Conservation (phyloP, 1,140 invertebrate species). For the Psilanteris sp. region DNA sequence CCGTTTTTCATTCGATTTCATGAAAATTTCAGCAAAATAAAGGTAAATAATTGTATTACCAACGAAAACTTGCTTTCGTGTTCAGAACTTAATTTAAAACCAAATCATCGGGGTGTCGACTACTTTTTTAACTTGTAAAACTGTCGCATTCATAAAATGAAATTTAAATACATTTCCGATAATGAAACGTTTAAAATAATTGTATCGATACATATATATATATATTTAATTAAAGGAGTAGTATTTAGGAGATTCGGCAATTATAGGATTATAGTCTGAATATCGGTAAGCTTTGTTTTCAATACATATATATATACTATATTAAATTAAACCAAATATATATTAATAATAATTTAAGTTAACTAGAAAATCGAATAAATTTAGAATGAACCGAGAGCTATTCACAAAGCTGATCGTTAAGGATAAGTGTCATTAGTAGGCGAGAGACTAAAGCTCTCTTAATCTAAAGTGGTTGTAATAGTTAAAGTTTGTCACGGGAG, state of each 20-base stretch:
- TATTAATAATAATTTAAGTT: too few species aligned
- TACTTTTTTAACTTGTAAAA: too few species aligned
- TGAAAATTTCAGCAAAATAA: constrained; percentile 30
- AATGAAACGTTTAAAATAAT: too few species aligned
- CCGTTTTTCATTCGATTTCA: constrained; percentile 34
- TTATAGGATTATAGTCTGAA: too few species aligned
- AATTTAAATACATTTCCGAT: too few species aligned
- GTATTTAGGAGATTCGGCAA: too few species aligned
- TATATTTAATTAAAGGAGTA: too few species aligned
- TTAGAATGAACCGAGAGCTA: constrained; percentile 47
- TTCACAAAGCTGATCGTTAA: constrained; percentile 60
- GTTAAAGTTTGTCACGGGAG: constrained; percentile 61
- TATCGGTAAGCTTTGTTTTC: too few species aligned
- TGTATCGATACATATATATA: too few species aligned
- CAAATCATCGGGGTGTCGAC: too few species aligned
- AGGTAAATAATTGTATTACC: constrained; percentile 26
- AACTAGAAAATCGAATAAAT: constrained; percentile 47
- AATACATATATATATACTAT: too few species aligned
- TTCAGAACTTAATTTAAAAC: constrained; percentile 25
- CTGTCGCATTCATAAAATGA: not conserved
- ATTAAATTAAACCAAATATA: too few species aligned
- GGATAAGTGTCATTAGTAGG: constrained; percentile 61
- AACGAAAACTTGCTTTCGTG: constrained; percentile 34
- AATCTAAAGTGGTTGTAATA: constrained; percentile 60
- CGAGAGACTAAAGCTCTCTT: constrained; percentile 55